Evolutionary conservation across 1,140 invertebrate genomes (phyloP).

Genomic region (Phortica variegata): DNA sequence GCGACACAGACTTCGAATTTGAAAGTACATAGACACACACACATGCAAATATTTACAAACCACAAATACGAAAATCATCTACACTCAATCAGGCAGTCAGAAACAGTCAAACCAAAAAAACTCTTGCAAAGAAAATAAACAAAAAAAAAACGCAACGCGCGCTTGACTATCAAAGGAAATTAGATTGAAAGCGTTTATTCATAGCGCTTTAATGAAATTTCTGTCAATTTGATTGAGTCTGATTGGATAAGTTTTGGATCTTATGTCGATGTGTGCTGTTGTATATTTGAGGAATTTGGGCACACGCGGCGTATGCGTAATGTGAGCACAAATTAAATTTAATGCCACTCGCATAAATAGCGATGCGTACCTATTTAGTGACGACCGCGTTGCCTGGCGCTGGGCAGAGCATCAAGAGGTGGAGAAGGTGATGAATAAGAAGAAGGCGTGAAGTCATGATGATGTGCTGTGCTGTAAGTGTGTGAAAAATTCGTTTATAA

Average conservation of each 20-base stretch:
- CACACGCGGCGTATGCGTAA: slow-evolving; percentile 27
- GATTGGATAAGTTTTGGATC: neutral
- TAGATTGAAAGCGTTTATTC: slow-evolving; percentile 26
- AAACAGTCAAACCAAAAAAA: slow-evolving; percentile 3
- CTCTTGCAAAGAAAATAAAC: no score
- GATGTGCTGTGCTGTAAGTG: slow-evolving; percentile 1
- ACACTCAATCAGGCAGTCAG: neutral
- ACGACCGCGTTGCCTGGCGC: no score
- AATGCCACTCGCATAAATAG: slow-evolving; percentile 30
- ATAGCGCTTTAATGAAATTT: slow-evolving; percentile 32
- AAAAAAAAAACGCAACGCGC: no score
- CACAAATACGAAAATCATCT: slow-evolving; percentile 10
- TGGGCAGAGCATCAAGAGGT: no score
- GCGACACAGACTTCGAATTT: no score
- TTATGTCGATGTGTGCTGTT: neutral
- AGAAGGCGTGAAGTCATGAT: no score
- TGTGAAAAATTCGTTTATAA: slow-evolving; percentile 37
- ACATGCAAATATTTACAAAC: slow-evolving; percentile 23
- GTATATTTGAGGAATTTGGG: neutral
- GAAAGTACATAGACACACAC: no score
- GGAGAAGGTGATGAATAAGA: no score
- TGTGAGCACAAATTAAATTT: slow-evolving; percentile 35
- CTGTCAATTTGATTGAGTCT: slow-evolving; percentile 28
- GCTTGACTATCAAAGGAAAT: slow-evolving; percentile 29
- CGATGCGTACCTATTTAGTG: no score